Conservation (phyloP, 2,113 vertebrate species). For the Barbus barbus region DNA sequence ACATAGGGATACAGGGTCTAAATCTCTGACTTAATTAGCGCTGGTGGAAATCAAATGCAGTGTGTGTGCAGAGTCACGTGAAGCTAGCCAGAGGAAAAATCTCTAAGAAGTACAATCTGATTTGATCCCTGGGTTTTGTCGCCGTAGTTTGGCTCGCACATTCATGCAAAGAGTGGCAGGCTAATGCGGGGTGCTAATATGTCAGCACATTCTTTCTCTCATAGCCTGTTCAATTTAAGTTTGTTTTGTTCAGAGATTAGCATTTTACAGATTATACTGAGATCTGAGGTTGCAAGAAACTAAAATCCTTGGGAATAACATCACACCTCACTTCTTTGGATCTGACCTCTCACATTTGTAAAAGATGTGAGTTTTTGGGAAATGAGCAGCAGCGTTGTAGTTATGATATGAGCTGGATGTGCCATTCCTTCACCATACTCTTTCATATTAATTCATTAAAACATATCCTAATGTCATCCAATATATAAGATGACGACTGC, state of each 20-base stretch:
- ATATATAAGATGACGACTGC: neutral
- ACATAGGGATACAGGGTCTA: slow-evolving; percentile 43
- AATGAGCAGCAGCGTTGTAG: neutral
- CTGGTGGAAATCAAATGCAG: slow-evolving; percentile 58
- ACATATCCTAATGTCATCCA: neutral
- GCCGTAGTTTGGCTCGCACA: slow-evolving; percentile 21
- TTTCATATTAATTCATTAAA: slow-evolving; percentile 8
- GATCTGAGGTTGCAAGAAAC: neutral
- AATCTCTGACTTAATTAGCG: slow-evolving; percentile 58
- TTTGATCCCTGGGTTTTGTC: slow-evolving; percentile 51
- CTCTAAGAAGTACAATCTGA: slow-evolving; percentile 67
- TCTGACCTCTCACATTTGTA: neutral
- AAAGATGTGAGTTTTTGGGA: neutral
- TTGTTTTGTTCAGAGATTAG: slow-evolving; percentile 37
- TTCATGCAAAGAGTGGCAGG: slow-evolving; percentile 25
- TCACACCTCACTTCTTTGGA: neutral
- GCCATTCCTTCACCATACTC: neutral
- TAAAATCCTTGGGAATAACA: slow-evolving; percentile 1
- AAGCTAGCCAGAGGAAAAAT: slow-evolving; percentile 66
- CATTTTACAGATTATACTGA: slow-evolving; percentile 18
- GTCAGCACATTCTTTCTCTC: slow-evolving; percentile 33
- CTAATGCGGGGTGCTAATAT: slow-evolving; percentile 10
- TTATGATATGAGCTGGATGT: slow-evolving; percentile 11
- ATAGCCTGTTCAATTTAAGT: neutral
- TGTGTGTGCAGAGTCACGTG: slow-evolving; percentile 65